A percentile compares a stretch with the other conserved stretches of the same genome.
These are phyloP conservation scores for Nomada fucata DNA, from an alignment of 2,888 invertebrate species.

Conservation along the genomic window DNA sequence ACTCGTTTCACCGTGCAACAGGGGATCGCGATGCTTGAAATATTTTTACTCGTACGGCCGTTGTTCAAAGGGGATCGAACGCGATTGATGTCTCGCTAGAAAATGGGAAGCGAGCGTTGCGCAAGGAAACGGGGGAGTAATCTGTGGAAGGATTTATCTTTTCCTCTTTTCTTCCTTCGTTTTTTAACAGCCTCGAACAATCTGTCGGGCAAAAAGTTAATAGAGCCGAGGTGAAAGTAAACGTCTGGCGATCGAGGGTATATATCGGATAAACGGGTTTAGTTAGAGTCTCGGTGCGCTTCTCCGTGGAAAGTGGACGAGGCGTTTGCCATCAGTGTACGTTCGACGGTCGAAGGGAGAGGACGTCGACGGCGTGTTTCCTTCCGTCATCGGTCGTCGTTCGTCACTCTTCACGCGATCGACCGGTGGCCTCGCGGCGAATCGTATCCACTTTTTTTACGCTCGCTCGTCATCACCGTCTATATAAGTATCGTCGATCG, in stretches of 20 bases:
- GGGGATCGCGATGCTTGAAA: no score
- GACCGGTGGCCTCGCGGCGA: conserved; percentile 17
- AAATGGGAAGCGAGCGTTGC: background rate
- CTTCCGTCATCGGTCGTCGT: conserved; percentile 29
- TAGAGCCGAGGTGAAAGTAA: conserved; percentile 5
- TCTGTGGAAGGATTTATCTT: background rate
- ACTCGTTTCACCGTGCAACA: background rate
- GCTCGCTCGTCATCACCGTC: background rate
- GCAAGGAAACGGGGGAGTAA: background rate
- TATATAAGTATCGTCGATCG: conserved; percentile 8
- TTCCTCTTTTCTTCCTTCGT: background rate
- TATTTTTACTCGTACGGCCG: no score
- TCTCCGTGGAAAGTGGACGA: background rate
- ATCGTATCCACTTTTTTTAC: background rate
- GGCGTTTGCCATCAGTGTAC: conserved; percentile 1
- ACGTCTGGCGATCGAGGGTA: background rate
- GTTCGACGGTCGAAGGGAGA: conserved; percentile 10
- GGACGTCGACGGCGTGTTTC: background rate
- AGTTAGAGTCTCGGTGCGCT: background rate
- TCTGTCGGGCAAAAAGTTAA: background rate
- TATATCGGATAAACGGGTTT: background rate
- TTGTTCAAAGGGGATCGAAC: background rate
- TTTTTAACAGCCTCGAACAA: background rate
- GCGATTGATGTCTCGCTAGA: background rate
- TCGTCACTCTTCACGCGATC: conserved; percentile 21